A percentile compares a stretch with the other conserved stretches of the same genome.
phyloP scores from a whole-genome alignment of 2,797 vertebrate species.

The Saxicola maurus region DNA sequence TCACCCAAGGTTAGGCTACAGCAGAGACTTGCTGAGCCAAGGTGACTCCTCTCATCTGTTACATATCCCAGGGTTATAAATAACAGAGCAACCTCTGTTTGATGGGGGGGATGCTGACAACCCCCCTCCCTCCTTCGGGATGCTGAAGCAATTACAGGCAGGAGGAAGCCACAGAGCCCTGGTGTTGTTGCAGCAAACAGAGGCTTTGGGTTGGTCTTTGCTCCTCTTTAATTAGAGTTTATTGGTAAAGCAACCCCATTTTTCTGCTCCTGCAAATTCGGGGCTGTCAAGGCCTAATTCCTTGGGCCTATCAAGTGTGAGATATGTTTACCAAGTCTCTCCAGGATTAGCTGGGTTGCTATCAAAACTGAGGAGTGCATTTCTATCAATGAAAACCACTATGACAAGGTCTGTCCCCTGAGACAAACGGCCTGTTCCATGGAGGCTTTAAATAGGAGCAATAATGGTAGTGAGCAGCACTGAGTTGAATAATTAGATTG shows the following conservation, averaged over 20 bases:
- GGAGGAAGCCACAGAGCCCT: neutral
- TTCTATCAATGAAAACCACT: conserved; percentile 46
- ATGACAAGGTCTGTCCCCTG: conserved; percentile 63
- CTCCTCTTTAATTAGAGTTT: conserved; percentile 6
- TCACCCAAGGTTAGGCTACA: conserved; percentile 14
- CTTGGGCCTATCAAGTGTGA: conserved; percentile 24
- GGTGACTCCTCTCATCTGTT: conserved; percentile 53
- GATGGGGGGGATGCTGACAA: neutral
- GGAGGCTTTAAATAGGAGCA: conserved; percentile 63
- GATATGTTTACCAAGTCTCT: conserved; percentile 39
- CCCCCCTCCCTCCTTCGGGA: neutral
- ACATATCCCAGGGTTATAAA: conserved; percentile 27
- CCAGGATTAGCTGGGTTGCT: conserved; percentile 20
- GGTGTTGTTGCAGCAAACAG: neutral
- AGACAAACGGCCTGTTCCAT: conserved; percentile 64
- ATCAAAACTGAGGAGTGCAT: conserved; percentile 43
- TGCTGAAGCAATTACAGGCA: neutral
- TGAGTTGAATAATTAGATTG: conserved; percentile 68
- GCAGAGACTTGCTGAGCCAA: conserved; percentile 21
- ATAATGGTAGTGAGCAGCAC: conserved; percentile 58
- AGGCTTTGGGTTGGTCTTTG: neutral
- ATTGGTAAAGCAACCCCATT: conserved; percentile 5
- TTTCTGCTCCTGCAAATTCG: conserved; percentile 3
- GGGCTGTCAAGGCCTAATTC: neutral
- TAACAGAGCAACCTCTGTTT: conserved; percentile 10